Conservation (phyloP, 2,797 vertebrate genomes). For the Gorsachius magnificus region DNA sequence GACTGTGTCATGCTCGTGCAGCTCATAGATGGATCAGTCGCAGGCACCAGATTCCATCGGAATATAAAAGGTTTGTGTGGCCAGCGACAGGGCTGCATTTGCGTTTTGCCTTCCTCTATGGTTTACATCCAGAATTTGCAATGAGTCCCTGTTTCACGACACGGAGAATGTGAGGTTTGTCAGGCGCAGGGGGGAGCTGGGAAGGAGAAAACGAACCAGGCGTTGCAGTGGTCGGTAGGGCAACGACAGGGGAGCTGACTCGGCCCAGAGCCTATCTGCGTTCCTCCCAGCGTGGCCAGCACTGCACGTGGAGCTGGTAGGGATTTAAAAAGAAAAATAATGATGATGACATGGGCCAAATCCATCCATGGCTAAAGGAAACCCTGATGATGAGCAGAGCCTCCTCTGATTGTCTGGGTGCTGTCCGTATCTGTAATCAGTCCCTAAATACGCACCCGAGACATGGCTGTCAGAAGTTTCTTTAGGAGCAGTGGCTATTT, state of each 20-base stretch:
- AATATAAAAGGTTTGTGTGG: background rate
- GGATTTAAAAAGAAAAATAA: background rate
- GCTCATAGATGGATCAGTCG: background rate
- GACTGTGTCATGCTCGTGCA: background rate
- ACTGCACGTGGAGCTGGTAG: background rate
- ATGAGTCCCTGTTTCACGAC: background rate
- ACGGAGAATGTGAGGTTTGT: background rate
- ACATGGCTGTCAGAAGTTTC: background rate
- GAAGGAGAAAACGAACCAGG: background rate
- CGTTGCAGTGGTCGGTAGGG: background rate
- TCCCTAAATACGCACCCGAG: conserved; percentile 1
- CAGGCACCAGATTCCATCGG: background rate
- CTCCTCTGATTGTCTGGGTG: background rate
- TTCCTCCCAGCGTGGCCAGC: background rate
- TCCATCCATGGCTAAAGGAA: background rate
- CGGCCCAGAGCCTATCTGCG: background rate
- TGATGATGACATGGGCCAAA: background rate
- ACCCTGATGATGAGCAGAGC: background rate
- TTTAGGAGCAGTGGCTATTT: conserved; percentile 1
- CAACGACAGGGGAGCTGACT: background rate
- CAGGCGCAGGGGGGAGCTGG: background rate
- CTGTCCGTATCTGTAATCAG: background rate
- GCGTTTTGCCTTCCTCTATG: background rate
- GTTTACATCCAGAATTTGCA: background rate
- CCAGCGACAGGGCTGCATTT: background rate